Base-by-base conservation (phyloP, 2,888 invertebrate genomes). In the Pseudanteris insignis region DNA sequence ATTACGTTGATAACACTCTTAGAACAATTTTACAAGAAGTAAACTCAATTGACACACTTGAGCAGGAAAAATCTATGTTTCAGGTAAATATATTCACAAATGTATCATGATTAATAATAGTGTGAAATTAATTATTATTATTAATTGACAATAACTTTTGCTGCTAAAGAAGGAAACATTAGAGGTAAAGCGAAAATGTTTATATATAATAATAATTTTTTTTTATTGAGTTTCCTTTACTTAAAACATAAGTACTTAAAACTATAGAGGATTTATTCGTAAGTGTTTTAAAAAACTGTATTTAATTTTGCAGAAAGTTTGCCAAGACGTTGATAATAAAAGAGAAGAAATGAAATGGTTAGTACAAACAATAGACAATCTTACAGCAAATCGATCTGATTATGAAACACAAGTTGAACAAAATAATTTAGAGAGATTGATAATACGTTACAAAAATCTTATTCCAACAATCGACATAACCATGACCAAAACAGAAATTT, bases 341-440 rank as follows among this genome's bases (percentile, higher is more conserved):
- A 87, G 94, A 14, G 94, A 95, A 79, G 94, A 94, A 72, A 94
- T 96, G 90, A 95, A 95, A 76, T 94, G 94, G 93, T 83, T 97
- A 47, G 93, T 95, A 1, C 93, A 94, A 80, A 92, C 92, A 8
- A 81, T 96, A 41, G 94, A 96, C 73, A 89, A 89, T 70, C 84
- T 97, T 57, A 86, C 91, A 11, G 88, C 91, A 53, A 90, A 92
- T 74, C 89, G 91, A 67, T 87, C 91, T 7, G 91, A 94, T 71
- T 84, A 85, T 33, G 92, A 94, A 80, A 90, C 91, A 0, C 83
- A 88, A 63, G 81, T 84, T 14, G 95, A 96, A 79, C 94, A 95
- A 77, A 85, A 87, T 59, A 88, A 88, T 71, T 83, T 97, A 8
- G 93, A 94, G 76, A 86, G 87, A 60, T 82, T 96, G 10, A 90